Evolutionary conservation across 2,113 vertebrate genomes (phyloP).

Genomic region (mouse (Mus musculus)): GRCm39 chr10:92071001-92071500

Average conservation of each 20-base stretch:
- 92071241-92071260: not conserved
- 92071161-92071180: not conserved
- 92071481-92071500: not conserved
- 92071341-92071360: not conserved
- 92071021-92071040: not conserved
- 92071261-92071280: not conserved
- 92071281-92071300: not conserved
- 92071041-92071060: not conserved
- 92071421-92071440: not conserved
- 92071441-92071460: not conserved
- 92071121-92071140: fast-evolving
- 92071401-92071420: not conserved
- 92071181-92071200: too few species aligned
- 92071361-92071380: not conserved
- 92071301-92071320: not conserved
- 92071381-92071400: not conserved
- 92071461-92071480: not conserved
- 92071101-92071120: too few species aligned
- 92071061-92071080: not conserved
- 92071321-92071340: not conserved
- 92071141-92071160: too few species aligned
- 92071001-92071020: not conserved
- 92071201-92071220: not conserved
- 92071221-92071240: not conserved
- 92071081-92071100: not conserved